Conservation (phyloP, 2,888 invertebrate genomes). For the Xanthorhoe designata region DNA sequence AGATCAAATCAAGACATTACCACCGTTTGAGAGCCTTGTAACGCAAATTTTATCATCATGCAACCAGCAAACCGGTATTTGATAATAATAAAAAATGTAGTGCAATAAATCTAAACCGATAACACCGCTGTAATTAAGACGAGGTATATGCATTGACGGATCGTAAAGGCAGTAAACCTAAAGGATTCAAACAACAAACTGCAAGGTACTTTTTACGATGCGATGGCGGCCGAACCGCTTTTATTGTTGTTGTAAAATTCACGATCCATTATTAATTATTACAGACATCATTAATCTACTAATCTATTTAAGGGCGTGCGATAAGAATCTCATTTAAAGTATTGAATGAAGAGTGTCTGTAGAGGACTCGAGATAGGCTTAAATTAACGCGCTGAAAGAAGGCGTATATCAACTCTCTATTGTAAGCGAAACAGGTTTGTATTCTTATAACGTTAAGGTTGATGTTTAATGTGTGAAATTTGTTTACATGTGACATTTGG, state of each 20-base stretch:
- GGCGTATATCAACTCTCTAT: constrained; percentile 28
- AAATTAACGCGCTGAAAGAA: constrained; percentile 64
- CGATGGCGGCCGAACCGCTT: constrained; percentile 76
- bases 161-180: constrained; percentile 81
- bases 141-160: constrained; percentile 82
- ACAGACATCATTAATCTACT: constrained; percentile 86
- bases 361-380: constrained; percentile 84
- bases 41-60: constrained; percentile 27
- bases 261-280: constrained; percentile 86
- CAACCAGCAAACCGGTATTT: constrained; percentile 57
- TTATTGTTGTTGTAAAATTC: constrained; percentile 85
- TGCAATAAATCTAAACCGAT: constrained; percentile 74
- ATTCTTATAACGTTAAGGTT: constrained; percentile 28
- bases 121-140: constrained; percentile 79
- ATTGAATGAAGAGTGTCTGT: constrained; percentile 85
- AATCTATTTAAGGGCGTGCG: constrained; percentile 85
- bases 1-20: constrained; percentile 8
- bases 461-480: constrained; percentile 32
- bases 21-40: constrained; percentile 12
- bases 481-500: constrained; percentile 49
- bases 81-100: constrained; percentile 71
- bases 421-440: constrained; percentile 35
- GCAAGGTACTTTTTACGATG: constrained; percentile 80
- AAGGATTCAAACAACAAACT: constrained; percentile 82
- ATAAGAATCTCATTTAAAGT: constrained; percentile 86